Percentiles rank a stretch among this genome's conserved stretches.
phyloP scores from a whole-genome alignment of 2,113 vertebrate species.

The Gavialis gangeticus region DNA sequence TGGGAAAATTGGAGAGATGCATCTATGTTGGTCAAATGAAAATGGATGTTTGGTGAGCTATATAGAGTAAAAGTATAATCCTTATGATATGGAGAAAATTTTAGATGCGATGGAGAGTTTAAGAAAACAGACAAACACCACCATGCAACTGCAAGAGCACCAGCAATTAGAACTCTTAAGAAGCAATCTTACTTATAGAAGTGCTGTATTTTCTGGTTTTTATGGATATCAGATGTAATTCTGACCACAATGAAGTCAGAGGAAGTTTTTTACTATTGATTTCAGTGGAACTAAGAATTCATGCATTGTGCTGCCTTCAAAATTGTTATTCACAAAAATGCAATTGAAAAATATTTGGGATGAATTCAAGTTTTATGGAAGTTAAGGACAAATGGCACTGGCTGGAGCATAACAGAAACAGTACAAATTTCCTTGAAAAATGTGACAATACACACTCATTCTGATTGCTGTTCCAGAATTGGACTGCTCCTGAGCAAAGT shows the following conservation, averaged over 20 bases:
- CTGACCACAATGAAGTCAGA: conserved; percentile 6
- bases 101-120: background rate
- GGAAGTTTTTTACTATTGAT: conserved; percentile 10
- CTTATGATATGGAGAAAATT: background rate
- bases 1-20: no score
- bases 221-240: background rate
- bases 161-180: background rate
- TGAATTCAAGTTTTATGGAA: background rate
- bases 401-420: rapidly evolving
- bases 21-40: no score
- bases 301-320: conserved; percentile 1
- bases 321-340: background rate
- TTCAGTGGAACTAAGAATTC: background rate
- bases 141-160: background rate
- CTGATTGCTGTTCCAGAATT: background rate
- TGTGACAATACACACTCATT: background rate
- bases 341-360: conserved; percentile 1
- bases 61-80: no score
- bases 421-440: background rate
- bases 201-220: background rate
- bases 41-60: no score
- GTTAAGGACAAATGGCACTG: background rate
- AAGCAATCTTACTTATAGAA: background rate
- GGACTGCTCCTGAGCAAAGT: background rate
- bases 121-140: background rate